Conservation (phyloP, 2,797 vertebrate genomes). For the Trematomus bernacchii region DNA sequence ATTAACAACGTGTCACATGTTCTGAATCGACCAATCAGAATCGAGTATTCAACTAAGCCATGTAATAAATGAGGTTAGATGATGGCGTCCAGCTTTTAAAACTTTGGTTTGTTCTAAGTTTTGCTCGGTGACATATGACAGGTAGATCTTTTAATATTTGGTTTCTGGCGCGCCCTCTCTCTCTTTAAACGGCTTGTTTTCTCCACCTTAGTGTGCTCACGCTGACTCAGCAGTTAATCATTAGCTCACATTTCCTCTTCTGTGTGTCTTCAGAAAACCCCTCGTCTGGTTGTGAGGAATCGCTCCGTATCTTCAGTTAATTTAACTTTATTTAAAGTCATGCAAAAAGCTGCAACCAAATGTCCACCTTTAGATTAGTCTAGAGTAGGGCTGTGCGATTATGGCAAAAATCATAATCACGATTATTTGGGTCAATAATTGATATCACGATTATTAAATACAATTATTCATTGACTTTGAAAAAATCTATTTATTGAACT, state of each 20-base stretch:
- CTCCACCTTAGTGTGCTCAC: slow-evolving; percentile 10
- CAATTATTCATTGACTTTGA: no score
- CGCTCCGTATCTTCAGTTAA: not conserved
- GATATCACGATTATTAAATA: no score
- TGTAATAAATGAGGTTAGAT: no score
- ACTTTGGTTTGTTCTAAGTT: slow-evolving; percentile 1
- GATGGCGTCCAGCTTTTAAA: not conserved
- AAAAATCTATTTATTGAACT: no score
- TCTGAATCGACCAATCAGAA: no score
- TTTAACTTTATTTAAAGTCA: not conserved
- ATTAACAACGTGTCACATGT: no score
- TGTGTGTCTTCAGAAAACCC: slow-evolving; percentile 7
- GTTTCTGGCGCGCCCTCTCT: slow-evolving; percentile 54
- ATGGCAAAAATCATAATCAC: no score
- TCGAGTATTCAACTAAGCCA: no score
- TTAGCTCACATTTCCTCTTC: slow-evolving; percentile 60
- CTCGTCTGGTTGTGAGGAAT: not conserved
- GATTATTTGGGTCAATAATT: no score
- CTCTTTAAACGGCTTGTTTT: slow-evolving; percentile 37
- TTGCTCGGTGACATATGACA: slow-evolving; percentile 6
- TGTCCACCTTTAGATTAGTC: no score
- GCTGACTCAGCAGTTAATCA: slow-evolving; percentile 78
- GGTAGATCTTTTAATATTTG: not conserved
- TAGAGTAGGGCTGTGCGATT: no score
- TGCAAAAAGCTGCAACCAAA: not conserved